Evolutionary conservation across 1,140 invertebrate species (phyloP).

Genomic region (Cryptotermes secundus): DNA sequence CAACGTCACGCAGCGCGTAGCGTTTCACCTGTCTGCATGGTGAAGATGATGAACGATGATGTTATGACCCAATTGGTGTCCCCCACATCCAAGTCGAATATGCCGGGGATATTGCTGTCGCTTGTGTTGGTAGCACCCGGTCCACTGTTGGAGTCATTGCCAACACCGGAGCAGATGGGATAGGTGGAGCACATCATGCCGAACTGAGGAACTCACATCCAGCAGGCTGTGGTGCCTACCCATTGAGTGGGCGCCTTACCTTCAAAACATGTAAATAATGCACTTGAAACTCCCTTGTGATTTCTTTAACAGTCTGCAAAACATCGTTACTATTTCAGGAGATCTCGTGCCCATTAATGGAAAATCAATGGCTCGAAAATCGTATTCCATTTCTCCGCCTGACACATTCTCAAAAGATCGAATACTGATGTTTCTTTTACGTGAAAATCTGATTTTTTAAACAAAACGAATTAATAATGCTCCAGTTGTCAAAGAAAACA

Average conservation of each 20-base stretch:
- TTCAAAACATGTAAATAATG: background rate
- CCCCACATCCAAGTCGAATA: slow-evolving; percentile 53
- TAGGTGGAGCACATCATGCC: background rate
- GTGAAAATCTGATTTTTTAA: too few relatives aligned
- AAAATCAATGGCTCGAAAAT: too few relatives aligned
- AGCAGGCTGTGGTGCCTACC: background rate
- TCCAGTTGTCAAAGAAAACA: too few relatives aligned
- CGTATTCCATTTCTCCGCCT: too few relatives aligned
- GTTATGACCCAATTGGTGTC: slow-evolving; percentile 93
- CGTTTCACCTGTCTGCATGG: slow-evolving; percentile 88
- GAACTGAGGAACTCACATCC: background rate
- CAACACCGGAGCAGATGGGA: background rate
- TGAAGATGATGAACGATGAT: slow-evolving; percentile 93
- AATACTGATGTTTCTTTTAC: too few relatives aligned
- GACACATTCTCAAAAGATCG: too few relatives aligned
- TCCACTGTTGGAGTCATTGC: background rate
- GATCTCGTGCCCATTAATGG: too few relatives aligned
- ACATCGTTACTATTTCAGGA: too few relatives aligned
- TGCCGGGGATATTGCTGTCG: slow-evolving; percentile 24
- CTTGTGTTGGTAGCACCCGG: too few relatives aligned
- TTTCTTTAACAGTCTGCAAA: too few relatives aligned
- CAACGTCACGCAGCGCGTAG: too few relatives aligned
- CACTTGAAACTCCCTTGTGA: background rate
- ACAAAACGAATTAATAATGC: too few relatives aligned
- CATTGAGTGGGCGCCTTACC: background rate